Conservation (phyloP, 2,888 invertebrate species). For the Caenorhabditis macrosperma region DNA sequence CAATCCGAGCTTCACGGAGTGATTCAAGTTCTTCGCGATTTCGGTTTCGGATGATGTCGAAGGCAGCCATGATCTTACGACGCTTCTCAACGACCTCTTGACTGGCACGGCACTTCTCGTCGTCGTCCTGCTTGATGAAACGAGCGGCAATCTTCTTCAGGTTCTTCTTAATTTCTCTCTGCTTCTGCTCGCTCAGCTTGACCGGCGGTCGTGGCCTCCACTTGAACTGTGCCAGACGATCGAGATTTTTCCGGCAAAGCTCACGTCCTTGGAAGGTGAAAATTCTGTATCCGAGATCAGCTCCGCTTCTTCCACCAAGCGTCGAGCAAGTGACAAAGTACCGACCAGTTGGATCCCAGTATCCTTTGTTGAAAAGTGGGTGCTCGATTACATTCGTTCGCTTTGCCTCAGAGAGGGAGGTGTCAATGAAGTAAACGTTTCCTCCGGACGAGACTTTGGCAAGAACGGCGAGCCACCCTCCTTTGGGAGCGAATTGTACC, state of each 20-base stretch:
- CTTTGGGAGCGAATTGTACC: conserved; percentile 82
- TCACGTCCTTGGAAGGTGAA: conserved; percentile 93
- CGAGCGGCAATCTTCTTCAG: conserved; percentile 96
- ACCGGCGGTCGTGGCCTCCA: conserved; percentile 96
- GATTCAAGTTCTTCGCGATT: conserved; percentile 61
- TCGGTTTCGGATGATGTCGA: conserved; percentile 69
- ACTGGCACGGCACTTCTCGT: conserved; percentile 77
- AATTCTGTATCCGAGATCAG: conserved; percentile 91
- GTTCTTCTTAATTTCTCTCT: conserved; percentile 93
- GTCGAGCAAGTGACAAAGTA: conserved; percentile 96
- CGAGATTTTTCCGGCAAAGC: conserved; percentile 89
- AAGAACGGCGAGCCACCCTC: conserved; percentile 82
- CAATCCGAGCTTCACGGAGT: conserved; percentile 59
- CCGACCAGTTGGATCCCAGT: conserved; percentile 99
- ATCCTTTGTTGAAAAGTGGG: conserved; percentile 84
- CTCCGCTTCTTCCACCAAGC: conserved; percentile 86
- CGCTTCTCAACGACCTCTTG: conserved; percentile 75
- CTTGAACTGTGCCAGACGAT: conserved; percentile 93
- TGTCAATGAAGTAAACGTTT: conserved; percentile 78
- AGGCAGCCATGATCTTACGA: conserved; percentile 73
- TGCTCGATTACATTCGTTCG: conserved; percentile 72
- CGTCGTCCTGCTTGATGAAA: conserved; percentile 92
- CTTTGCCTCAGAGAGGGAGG: conserved; percentile 73
- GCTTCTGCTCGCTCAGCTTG: conserved; percentile 88
- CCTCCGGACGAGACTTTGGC: conserved; percentile 75